A percentile compares a stretch with the other conserved stretches of the same genome.
Evolutionary conservation across 1,140 invertebrate species (phyloP).

Genomic region (Ganaspis sp.): DNA sequence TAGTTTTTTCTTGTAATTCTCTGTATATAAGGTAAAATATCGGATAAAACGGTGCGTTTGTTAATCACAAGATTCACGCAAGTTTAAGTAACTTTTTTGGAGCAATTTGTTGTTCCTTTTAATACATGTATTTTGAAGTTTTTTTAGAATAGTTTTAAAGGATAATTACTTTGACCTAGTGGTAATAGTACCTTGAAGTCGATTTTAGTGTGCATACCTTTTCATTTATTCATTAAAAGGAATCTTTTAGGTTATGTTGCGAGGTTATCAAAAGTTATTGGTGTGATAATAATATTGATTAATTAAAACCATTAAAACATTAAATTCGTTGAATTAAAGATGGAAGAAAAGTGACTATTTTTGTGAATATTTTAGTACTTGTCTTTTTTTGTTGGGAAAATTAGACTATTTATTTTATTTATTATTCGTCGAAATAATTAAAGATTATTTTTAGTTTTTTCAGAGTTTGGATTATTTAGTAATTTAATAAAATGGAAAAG

Average conservation of each 20-base stretch:
- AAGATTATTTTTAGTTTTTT: too few species aligned
- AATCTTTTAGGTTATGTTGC: not conserved
- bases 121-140: too few species aligned
- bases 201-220: not conserved
- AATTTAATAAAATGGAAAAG: too few species aligned
- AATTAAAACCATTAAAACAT: too few species aligned
- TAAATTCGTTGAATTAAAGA: not conserved
- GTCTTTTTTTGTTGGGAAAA: conserved; percentile 28
- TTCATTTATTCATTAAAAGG: not conserved
- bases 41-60: not conserved
- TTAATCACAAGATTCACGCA: not conserved
- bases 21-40: not conserved
- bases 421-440: too few species aligned
- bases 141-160: too few species aligned
- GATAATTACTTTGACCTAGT: not conserved
- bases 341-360: not conserved
- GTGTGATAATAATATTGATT: not conserved
- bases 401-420: too few species aligned
- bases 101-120: not conserved
- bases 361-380: too few species aligned
- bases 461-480: too few species aligned
- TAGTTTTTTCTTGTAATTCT: not conserved
- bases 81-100: not conserved
- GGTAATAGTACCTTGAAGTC: too few species aligned
- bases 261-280: not conserved